A percentile compares a stretch with the other conserved stretches of the same genome.
phyloP scores from a whole-genome alignment of 2,888 invertebrate genomes.

The Drosophila vallismaia region DNA sequence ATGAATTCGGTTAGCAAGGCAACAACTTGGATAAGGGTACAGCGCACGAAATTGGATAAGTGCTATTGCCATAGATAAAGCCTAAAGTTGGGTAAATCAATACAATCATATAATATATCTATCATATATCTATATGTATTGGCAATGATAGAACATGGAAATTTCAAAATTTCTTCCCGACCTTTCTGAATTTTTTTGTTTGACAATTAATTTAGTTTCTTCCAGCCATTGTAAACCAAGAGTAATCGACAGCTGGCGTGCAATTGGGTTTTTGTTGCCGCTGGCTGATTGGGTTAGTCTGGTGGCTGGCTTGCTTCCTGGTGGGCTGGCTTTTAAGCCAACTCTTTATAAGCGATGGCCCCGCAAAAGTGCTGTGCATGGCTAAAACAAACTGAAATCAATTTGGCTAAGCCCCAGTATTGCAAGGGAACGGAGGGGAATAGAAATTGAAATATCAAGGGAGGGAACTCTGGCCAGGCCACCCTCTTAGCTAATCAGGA shows the following conservation, averaged over 20 bases:
- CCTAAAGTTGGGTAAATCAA: too few relatives aligned
- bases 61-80: too few relatives aligned
- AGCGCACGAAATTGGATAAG: conserved; percentile 5
- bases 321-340: conserved; percentile 60
- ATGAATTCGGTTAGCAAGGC: conserved; percentile 52
- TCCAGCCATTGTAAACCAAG: conserved; percentile 41
- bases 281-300: conserved; percentile 35
- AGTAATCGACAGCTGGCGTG: conserved; percentile 51
- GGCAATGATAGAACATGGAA: too few relatives aligned
- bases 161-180: too few relatives aligned
- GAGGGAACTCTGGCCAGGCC: conserved; percentile 9
- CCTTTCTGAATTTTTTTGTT: neutral
- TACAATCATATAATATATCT: too few relatives aligned
- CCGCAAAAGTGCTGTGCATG: conserved; percentile 44
- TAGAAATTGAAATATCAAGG: neutral
- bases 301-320: conserved; percentile 18
- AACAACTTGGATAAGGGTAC: conserved; percentile 2
- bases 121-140: too few relatives aligned
- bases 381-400: conserved; percentile 78
- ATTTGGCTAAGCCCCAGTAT: conserved; percentile 63
- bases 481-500: conserved; percentile 68
- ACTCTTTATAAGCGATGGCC: conserved; percentile 64
- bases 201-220: neutral
- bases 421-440: conserved; percentile 12
- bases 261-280: conserved; percentile 50